Conservation (phyloP, 2,888 invertebrate genomes). For the Himalopsyche anomala region DNA sequence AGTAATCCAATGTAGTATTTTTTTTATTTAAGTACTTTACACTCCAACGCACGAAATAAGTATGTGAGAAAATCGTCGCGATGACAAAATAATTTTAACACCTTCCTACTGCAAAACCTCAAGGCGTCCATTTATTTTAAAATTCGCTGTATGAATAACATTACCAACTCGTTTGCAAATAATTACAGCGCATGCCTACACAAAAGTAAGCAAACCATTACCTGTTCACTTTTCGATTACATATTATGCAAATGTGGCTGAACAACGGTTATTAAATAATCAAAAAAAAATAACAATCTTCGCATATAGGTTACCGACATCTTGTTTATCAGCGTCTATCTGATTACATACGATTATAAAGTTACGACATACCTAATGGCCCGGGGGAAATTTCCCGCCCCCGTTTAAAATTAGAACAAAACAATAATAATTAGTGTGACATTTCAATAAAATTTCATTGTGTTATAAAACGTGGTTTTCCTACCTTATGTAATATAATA, state of each 20-base stretch:
- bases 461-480: no score
- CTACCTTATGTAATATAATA: no score
- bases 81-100: constrained; percentile 9
- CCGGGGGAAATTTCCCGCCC: not conserved
- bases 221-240: constrained; percentile 26
- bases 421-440: not conserved
- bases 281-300: not conserved
- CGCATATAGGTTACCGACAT: constrained; percentile 4
- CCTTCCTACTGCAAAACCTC: constrained; percentile 29
- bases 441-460: no score
- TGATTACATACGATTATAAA: not conserved
- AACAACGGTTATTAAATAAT: constrained; percentile 34
- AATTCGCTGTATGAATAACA: constrained; percentile 27
- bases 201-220: constrained; percentile 28
- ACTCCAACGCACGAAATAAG: not conserved
- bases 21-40: no score
- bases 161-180: constrained; percentile 30
- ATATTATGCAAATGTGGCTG: constrained; percentile 11
- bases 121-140: constrained; percentile 20
- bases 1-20: no score
- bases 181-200: constrained; percentile 26
- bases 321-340: constrained; percentile 6
- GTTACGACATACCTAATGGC: not conserved
- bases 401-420: not conserved
- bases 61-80: not conserved